phyloP scores from a whole-genome alignment of 1,140 invertebrate species.

The Tetranychus cinnabarinus region DNA sequence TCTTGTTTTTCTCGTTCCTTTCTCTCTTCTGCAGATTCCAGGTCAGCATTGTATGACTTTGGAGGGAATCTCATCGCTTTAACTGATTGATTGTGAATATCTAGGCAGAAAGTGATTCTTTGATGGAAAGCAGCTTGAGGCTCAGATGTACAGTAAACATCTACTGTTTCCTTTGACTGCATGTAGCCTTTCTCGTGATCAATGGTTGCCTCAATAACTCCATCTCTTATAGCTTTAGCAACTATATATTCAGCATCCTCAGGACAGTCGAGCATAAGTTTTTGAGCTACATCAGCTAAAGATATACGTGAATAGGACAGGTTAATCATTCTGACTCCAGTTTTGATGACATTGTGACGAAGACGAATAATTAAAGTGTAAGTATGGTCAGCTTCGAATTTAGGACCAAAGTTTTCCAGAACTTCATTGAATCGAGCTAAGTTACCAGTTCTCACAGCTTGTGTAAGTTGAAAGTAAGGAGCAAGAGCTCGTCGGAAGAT shows the following conservation, averaged over 20 bases:
- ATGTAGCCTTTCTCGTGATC: conserved; percentile 88
- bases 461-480: conserved; percentile 90
- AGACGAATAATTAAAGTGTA: conserved; percentile 80
- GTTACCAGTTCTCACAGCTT: conserved; percentile 86
- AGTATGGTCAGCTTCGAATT: conserved; percentile 67
- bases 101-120: conserved; percentile 87
- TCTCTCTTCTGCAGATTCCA: conserved; percentile 85
- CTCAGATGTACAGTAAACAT: conserved; percentile 90
- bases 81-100: conserved; percentile 81
- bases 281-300: conserved; percentile 73
- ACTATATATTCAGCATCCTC: conserved; percentile 99
- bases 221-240: conserved; percentile 95
- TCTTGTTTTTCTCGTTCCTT: conserved; percentile 90
- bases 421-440: conserved; percentile 81
- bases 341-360: conserved; percentile 97
- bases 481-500: conserved; percentile 58
- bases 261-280: conserved; percentile 72
- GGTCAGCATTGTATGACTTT: conserved; percentile 91
- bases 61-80: conserved; percentile 94
- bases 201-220: conserved; percentile 89
- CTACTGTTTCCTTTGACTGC: conserved; percentile 84
- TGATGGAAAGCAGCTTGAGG: conserved; percentile 92
- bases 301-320: conserved; percentile 90
- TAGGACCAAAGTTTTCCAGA: conserved; percentile 60
- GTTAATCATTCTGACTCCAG: conserved; percentile 86